Evolutionary conservation across 1,140 invertebrate species (phyloP).

Genomic region (Cotesia typhae): DNA sequence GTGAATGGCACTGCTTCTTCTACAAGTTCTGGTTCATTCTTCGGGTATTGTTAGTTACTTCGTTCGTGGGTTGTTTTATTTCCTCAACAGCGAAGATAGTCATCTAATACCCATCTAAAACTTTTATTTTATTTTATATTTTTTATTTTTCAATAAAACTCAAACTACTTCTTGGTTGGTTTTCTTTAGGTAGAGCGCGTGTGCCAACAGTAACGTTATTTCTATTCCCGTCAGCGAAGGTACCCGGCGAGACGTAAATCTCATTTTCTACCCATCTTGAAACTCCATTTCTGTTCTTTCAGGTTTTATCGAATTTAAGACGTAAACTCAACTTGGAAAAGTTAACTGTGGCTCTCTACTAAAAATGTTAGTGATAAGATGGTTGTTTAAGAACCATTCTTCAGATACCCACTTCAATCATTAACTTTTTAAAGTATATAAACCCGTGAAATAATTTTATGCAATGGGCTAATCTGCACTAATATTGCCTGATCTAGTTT

Average conservation of each 20-base stretch:
- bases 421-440: neutral
- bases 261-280: slow-evolving; percentile 31
- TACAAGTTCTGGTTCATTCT: slow-evolving; percentile 3
- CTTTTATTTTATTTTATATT: neutral
- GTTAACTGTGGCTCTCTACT: neutral
- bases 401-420: neutral
- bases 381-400: slow-evolving; percentile 14
- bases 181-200: neutral
- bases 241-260: slow-evolving; percentile 32
- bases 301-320: slow-evolving; percentile 19
- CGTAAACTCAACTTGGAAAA: slow-evolving; percentile 12
- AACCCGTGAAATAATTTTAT: no score
- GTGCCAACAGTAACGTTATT: slow-evolving; percentile 32
- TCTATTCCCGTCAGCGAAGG: slow-evolving; percentile 35
- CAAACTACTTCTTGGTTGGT: slow-evolving; percentile 14
- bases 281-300: slow-evolving; percentile 8
- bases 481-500: no score
- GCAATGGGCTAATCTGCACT: no score
- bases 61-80: neutral
- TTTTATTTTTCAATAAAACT: slow-evolving; percentile 13
- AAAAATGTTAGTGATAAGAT: slow-evolving; percentile 17
- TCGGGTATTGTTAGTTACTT: slow-evolving; percentile 11
- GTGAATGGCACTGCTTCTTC: slow-evolving; percentile 17
- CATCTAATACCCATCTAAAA: slow-evolving; percentile 19
- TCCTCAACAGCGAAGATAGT: slow-evolving; percentile 4